Percentiles rank a stretch among this genome's conserved stretches.
Evolutionary conservation across 2,113 vertebrate species (phyloP).

Genomic region (Bombycilla garrulus): DNA sequence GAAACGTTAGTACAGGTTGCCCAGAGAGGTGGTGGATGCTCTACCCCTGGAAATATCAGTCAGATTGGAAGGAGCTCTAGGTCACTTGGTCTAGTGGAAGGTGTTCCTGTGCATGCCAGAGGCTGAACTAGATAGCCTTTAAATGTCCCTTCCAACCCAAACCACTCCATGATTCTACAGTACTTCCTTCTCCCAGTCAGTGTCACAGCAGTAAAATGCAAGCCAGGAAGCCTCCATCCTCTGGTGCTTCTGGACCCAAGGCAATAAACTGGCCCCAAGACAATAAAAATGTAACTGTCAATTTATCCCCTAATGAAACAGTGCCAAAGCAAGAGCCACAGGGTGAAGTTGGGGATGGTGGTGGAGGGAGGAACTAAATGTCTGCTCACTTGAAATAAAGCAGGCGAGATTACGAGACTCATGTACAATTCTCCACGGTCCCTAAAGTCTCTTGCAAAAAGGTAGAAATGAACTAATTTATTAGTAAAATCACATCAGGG

Average conservation of each 20-base stretch:
- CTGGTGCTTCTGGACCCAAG: background rate
- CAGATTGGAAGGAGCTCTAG: background rate
- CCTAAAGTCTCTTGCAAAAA: constrained; percentile 80
- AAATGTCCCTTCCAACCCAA: background rate
- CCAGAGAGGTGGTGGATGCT: background rate
- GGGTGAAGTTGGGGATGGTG: background rate
- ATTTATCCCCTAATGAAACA: constrained; percentile 38
- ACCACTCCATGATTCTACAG: background rate
- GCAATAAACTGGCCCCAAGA: background rate
- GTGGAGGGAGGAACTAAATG: constrained; percentile 27
- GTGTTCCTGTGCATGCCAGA: background rate
- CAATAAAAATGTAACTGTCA: background rate
- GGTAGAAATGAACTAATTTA: constrained; percentile 86
- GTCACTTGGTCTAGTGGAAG: background rate
- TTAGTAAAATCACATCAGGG: constrained; percentile 87
- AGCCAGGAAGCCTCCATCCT: background rate
- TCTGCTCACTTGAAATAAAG: constrained; percentile 64
- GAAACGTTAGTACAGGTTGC: background rate
- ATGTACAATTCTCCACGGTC: constrained; percentile 78
- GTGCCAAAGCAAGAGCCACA: background rate
- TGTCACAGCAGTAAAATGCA: background rate
- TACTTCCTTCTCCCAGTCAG: background rate
- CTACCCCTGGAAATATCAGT: background rate
- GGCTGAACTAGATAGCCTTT: background rate
- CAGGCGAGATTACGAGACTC: constrained; percentile 59